Evolutionary conservation across 2,888 invertebrate species (phyloP), one percentile per base, ranked within the genome.

Genomic region (Drosophila kokeensis): DNA sequence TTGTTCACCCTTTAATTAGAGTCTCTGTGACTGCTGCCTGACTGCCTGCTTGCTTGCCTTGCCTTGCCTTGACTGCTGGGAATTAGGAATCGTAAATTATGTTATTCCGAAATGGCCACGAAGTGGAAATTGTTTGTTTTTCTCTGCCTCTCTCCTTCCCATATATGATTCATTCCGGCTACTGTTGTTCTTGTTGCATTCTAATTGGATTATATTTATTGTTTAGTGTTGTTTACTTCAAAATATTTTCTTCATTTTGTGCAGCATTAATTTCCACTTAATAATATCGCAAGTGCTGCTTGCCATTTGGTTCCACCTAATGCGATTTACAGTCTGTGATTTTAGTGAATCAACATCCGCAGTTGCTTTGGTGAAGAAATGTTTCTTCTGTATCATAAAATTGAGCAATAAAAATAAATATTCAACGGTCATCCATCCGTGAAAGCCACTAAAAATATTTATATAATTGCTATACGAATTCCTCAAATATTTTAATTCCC

Each of bases 1-100:
- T 68, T 13, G 15, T 80, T 69, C 61, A 53, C 76, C 69, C 71
- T 70, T 83, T 79, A 88, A 86, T 88, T 72, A 81, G 63, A 57
- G 57, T 68, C 64, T 80, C 34, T 18, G 36, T 11, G 63, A 72
- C 68, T 45, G 45, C 21, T 45, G 45, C 13, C 21, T 21, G 45
- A 4, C 15, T 45, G 21, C 15, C 11, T 45, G 24, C 15, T 13
- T 21, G 45, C 13, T 4, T 45, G 21, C 15, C 21, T 45, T 32
- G 45, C 45, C 24, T 4, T 45, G 21, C 15, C 21, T 45, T 32
- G 45, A 21, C 24, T 82, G 32, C 3, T 71, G 59, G 71, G 61
- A 82, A 67, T 71, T 67, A 45, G 76, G 71, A 48, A 70, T 76
- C 65, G 32, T 65, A 57, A 73, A 73, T 73, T 58, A 66, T 54